Evolutionary conservation across 1,140 invertebrate species (phyloP).

Genomic region (Wiebesia pumilae): DNA sequence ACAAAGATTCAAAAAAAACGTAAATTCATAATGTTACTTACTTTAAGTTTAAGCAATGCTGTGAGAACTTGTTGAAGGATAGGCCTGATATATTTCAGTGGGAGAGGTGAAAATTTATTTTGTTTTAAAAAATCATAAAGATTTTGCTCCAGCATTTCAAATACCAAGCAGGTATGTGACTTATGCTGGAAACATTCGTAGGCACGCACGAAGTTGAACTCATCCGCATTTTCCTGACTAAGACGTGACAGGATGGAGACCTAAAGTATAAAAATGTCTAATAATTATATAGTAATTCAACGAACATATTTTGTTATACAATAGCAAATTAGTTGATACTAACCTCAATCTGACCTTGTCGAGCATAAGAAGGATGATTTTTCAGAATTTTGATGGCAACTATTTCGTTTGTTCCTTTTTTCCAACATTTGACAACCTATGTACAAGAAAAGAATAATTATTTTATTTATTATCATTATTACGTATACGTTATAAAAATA

Average conservation of each 20-base stretch:
- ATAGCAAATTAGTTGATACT: constrained; percentile 53
- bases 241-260: constrained; percentile 97
- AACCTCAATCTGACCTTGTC: constrained; percentile 99
- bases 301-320: not conserved
- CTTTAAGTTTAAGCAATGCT: constrained; percentile 97
- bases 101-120: constrained; percentile 99
- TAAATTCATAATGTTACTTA: constrained; percentile 47
- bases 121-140: constrained; percentile 99
- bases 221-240: constrained; percentile 99
- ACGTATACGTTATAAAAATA: too few species aligned
- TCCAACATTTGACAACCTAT: constrained; percentile 99
- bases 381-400: constrained; percentile 99
- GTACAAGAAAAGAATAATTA: constrained; percentile 10
- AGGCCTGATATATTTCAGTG: constrained; percentile 98
- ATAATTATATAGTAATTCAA: not conserved
- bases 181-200: constrained; percentile 99
- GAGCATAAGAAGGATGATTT: constrained; percentile 99
- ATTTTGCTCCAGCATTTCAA: constrained; percentile 99
- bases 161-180: constrained; percentile 99
- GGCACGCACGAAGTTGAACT: constrained; percentile 99
- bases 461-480: not conserved
- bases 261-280: constrained; percentile 67
- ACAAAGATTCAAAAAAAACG: not conserved
- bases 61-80: constrained; percentile 99
- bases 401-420: constrained; percentile 99